phyloP scores from a whole-genome alignment of 2,113 vertebrate species.

The Oreochromis aureus region DNA sequence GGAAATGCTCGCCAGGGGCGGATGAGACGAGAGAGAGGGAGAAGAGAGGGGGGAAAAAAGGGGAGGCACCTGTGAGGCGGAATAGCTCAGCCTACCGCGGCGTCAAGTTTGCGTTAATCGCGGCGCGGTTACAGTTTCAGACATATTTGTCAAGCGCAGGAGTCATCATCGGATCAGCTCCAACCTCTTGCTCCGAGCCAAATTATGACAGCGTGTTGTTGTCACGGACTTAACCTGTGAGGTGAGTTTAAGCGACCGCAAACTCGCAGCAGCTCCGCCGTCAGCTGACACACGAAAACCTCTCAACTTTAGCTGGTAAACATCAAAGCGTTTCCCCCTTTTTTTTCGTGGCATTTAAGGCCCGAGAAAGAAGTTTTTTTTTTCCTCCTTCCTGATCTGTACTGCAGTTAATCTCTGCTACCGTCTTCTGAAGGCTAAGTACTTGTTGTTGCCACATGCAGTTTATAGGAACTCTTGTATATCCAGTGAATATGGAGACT shows the following conservation, averaged over 20 bases:
- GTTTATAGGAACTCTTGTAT: neutral
- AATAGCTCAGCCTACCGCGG: conserved; percentile 18
- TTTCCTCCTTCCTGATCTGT: neutral
- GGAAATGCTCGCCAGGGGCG: neutral
- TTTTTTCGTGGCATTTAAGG: neutral
- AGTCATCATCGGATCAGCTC: conserved; percentile 25
- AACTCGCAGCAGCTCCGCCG: neutral
- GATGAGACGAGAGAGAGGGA: neutral
- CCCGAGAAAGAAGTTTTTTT: conserved; percentile 27
- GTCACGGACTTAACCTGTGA: conserved; percentile 12
- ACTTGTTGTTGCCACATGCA: neutral
- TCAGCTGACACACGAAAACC: conserved; percentile 8
- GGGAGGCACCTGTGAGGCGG: conserved; percentile 47
- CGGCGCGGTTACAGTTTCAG: conserved; percentile 20
- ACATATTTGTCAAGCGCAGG: conserved; percentile 28
- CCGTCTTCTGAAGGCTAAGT: neutral
- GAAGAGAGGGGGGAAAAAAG: neutral
- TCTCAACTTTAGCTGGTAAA: neutral
- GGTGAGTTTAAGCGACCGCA: conserved; percentile 31
- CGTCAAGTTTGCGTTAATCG: conserved; percentile 45
- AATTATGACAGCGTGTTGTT: conserved; percentile 19
- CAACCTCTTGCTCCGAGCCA: neutral
- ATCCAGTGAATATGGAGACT: neutral
- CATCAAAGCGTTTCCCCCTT: neutral
- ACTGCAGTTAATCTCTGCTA: neutral